Evolutionary conservation across 2,113 vertebrate species (phyloP), one percentile per base, ranked within the genome.

Genomic region (Otis tarda): DNA sequence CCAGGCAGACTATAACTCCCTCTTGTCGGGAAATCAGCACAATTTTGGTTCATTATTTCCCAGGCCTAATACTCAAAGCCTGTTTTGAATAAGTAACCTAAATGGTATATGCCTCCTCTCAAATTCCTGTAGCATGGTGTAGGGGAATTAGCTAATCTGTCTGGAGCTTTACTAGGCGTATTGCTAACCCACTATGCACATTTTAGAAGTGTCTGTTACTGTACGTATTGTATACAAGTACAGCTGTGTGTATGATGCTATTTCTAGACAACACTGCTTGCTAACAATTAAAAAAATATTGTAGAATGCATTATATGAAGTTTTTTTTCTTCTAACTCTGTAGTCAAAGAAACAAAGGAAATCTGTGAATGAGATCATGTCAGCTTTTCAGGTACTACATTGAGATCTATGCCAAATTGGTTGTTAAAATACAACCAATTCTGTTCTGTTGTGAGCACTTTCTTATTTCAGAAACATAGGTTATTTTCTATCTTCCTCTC

Each of bases 231-330:
- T 81, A 37, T 81, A 50, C 30, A 67, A 64, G 28, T 53, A 33
- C 31, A 81, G 39, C 27, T 76, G 20, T 45, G 45, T 87, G 14
- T 68, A 53, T 70, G 43, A 49, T 85, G 75, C n/a, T 89, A 23
- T 87, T 73, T 91, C 21, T 37, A 73, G 55, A 53, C 21, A 76
- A 41, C 18, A 39, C 37, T 71, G 76, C 79, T 88, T 87, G 63
- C 19, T 83, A 93, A 89, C 25, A 61, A 89, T 93, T 96, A 93
- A 95, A 95, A 95, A 41, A 56, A 30, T 25, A 18, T 55, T 67
- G 21, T 33, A 31, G 21, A 89, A 87, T 53, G 13, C 47, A 60
- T 78, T 94, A 31, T 37, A 47, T 82, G 57, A 45, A 57, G 5
- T 43, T 64, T 93, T 64, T 93, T 85, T 77, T 93, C 49, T 94